These are phyloP conservation scores for Xylocopa sonorina DNA, from an alignment of 1,140 invertebrate species.

Conservation along the genomic window DNA sequence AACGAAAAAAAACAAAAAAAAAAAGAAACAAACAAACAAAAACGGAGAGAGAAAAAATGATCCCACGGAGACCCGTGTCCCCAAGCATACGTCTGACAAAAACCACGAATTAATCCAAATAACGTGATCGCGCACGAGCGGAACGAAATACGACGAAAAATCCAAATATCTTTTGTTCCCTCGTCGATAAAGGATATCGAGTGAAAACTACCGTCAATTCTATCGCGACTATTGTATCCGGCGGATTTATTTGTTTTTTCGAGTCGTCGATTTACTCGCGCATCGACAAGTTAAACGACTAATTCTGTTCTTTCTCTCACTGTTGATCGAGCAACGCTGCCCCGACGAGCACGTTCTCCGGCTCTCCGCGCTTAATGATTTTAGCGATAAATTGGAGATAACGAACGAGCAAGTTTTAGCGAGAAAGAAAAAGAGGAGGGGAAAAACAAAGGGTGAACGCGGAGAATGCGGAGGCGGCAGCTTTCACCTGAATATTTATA, in stretches of 20 bases:
- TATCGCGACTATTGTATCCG: not conserved
- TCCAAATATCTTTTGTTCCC: not conserved
- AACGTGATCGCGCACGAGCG: not conserved
- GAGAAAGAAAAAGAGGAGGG: not conserved
- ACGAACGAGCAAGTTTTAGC: no score
- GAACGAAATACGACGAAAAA: not conserved
- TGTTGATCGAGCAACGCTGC: not conserved
- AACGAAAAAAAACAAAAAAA: not conserved
- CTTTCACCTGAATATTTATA: constrained; percentile 63
- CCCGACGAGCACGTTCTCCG: no score
- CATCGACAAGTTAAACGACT: not conserved
- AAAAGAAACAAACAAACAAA: no score
- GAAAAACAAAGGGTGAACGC: no score
- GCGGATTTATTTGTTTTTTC: not conserved
- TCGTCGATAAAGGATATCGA: not conserved
- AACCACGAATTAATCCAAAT: constrained; percentile 19
- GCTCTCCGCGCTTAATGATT: no score
- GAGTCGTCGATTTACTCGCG: not conserved
- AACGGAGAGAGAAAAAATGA: no score
- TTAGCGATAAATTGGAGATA: not conserved
- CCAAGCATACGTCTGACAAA: not conserved
- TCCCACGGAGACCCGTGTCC: not conserved
- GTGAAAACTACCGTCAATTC: not conserved
- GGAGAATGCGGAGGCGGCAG: not conserved
- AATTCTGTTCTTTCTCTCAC: no score